A percentile compares a stretch with the other conserved stretches of the same genome.
Evolutionary conservation across 2,797 vertebrate genomes (phyloP).

Genomic region (Gadopsis bispinosus): DNA sequence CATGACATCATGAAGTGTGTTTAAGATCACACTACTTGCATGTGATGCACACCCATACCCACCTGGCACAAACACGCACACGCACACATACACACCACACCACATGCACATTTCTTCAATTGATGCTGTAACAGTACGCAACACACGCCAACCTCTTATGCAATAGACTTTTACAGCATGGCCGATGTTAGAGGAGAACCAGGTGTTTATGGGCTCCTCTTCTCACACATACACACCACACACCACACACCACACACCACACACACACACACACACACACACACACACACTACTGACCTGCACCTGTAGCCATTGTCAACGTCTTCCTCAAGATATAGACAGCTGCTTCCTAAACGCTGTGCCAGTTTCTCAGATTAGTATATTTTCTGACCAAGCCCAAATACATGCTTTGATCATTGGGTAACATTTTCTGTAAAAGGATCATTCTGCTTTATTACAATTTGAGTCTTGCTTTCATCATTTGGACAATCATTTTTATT

Average conservation of each 20-base stretch:
- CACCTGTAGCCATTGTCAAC: background rate
- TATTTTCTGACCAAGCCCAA: background rate
- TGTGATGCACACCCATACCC: conserved; percentile 28
- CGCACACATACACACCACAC: conserved; percentile 15
- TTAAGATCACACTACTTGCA: conserved; percentile 15
- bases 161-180: conserved; percentile 29
- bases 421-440: background rate
- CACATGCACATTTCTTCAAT: conserved; percentile 28
- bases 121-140: conserved; percentile 30
- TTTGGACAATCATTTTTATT: background rate
- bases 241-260: conserved; percentile 4
- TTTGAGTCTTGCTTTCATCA: background rate
- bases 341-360: background rate
- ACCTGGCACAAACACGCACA: conserved; percentile 22
- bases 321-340: background rate
- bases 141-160: conserved; percentile 41
- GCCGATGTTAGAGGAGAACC: conserved; percentile 44
- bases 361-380: background rate
- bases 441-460: background rate
- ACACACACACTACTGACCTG: background rate
- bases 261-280: conserved; percentile 23
- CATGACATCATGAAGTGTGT: conserved; percentile 31
- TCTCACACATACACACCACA: conserved; percentile 19
- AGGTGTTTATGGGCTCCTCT: conserved; percentile 42
- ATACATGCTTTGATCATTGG: background rate